Evolutionary conservation across 2,888 invertebrate species (phyloP).

Genomic region (Arctia plantaginis): DNA sequence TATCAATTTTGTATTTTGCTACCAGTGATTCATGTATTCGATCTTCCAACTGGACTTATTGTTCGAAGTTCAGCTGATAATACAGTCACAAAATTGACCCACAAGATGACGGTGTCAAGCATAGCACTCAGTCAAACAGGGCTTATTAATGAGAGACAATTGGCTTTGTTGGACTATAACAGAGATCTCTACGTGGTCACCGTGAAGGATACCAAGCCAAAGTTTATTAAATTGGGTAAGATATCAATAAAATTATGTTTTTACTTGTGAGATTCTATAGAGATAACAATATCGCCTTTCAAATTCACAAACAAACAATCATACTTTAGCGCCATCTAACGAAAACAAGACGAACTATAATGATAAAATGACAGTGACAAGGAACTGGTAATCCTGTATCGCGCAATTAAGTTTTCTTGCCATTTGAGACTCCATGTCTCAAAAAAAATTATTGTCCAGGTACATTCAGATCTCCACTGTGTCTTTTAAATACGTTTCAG

Average conservation of each 20-base stretch:
- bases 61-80: conserved; percentile 90
- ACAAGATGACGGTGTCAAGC: conserved; percentile 92
- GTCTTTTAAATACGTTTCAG: conserved; percentile 47
- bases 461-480: not conserved
- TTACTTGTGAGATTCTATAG: not conserved
- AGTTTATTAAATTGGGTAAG: conserved; percentile 91
- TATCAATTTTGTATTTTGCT: not conserved
- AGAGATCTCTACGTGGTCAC: conserved; percentile 94
- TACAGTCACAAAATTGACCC: conserved; percentile 91
- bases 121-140: conserved; percentile 95
- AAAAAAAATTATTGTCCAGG: too few species aligned
- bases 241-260: not conserved
- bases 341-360: not conserved
- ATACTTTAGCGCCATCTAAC: not conserved
- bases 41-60: conserved; percentile 89
- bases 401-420: too few species aligned
- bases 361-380: too few species aligned
- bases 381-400: too few species aligned
- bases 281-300: not conserved
- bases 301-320: not conserved
- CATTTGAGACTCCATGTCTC: too few species aligned
- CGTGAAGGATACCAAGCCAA: conserved; percentile 88
- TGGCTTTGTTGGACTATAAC: conserved; percentile 96
- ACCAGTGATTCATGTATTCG: conserved; percentile 93
- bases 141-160: conserved; percentile 90